phyloP scores from a whole-genome alignment of 2,113 vertebrate species.

The Oncorhynchus mykiss region DNA sequence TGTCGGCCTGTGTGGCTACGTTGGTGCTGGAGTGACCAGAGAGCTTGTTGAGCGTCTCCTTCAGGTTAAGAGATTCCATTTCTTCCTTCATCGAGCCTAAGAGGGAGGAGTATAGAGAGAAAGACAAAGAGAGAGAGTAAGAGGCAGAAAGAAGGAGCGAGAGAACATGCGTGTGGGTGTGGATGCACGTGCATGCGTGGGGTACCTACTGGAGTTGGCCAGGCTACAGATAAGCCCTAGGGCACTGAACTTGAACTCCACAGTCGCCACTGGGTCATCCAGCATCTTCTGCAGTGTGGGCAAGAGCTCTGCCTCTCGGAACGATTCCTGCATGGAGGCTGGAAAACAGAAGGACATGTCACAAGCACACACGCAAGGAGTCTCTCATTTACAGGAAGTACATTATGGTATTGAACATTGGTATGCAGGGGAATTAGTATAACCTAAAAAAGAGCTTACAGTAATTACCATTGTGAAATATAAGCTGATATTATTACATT shows the following conservation, averaged over 20 bases:
- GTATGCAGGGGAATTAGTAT: too few species aligned
- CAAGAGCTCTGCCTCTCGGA: conserved; percentile 74
- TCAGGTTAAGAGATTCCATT: conserved; percentile 76
- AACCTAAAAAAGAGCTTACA: too few species aligned
- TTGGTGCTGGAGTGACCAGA: conserved; percentile 72
- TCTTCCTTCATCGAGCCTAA: conserved; percentile 75
- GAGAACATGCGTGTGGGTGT: background rate
- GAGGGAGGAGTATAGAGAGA: background rate
- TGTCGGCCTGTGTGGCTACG: conserved; percentile 75
- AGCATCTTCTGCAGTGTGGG: conserved; percentile 79
- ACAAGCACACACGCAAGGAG: conserved; percentile 21
- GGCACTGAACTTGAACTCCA: conserved; percentile 85
- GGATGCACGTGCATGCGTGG: background rate
- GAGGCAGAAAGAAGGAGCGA: conserved; percentile 10
- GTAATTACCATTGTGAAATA: too few species aligned
- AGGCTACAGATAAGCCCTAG: conserved; percentile 83
- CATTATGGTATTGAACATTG: too few species aligned
- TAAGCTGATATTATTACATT: too few species aligned
- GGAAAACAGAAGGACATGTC: conserved; percentile 24
- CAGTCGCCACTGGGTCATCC: conserved; percentile 76
- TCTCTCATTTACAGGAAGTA: too few species aligned
- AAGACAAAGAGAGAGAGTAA: conserved; percentile 11
- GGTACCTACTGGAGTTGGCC: conserved; percentile 78
- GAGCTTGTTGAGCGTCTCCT: conserved; percentile 75
- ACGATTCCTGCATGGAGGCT: conserved; percentile 77